Evolutionary conservation across 2,797 vertebrate species (phyloP), one percentile per base, ranked within the genome.

Genomic region (Urophycis tenuis): DNA sequence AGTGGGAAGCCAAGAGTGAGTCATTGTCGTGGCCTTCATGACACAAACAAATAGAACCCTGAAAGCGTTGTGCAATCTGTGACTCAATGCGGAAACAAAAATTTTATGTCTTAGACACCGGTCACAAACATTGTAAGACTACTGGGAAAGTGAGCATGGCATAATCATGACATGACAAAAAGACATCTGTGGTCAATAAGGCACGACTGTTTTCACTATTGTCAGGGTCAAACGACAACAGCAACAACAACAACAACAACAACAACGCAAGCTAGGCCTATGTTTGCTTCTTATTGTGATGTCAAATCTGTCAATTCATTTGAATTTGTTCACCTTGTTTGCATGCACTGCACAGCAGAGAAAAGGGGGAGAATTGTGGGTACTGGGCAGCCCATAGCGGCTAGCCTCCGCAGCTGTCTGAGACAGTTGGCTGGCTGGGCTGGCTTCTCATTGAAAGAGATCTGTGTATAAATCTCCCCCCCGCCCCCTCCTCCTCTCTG

Each of bases 391-490:
- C 60, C 25, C 29, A 9, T 64, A 3, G 29, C 25, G n/a, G 6
- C 53, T 60, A 12, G 85, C 79, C 79, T 79, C 86, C 34, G 76
- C 84, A 89, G 88, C 86, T 85, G 88, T 85, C 77, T 14, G 14
- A 77, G 80, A 83, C 78, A 9, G 69, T 77, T 75, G 80, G 79
- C 74, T 5, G 81, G 81, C 78, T 81, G 73, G 73, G 35, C 73
- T 79, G 71, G 76, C 73, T 64, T 60, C 53, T n/a, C 53, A 29
- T 64, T 64, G 60, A 73, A 76, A 74, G 72, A 71, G 82, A 35
- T 82, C 79, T 53, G 77, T 64, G 75, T 67, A 76, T 75, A 81
- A 79, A 84, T 85, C 77, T 77, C 60, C 29, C n/a, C 60, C 60
- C 60, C 60, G n/a, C 60, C 60, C 3, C 60, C 60, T 12, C 41